Evolutionary conservation across 1,140 invertebrate genomes (phyloP), one percentile per base, ranked within the genome.

Genomic region (Sycophaga agraensis): DNA sequence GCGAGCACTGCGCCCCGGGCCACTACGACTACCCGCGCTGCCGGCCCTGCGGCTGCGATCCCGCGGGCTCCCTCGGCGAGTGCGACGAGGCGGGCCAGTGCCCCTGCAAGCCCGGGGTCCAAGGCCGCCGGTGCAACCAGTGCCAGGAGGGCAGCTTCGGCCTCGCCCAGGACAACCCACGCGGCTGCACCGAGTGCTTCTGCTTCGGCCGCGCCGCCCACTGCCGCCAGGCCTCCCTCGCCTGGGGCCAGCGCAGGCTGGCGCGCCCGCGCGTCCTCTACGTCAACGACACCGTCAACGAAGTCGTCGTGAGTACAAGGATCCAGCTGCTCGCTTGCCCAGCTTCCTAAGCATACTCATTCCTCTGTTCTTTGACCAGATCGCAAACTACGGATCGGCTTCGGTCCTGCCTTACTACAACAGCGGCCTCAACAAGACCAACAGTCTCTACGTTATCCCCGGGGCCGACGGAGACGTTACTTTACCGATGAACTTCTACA

Each of bases 11-110:
- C 73, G 83, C 86, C 4, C 81, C 85, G 39, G 95, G 94, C 0
- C 93, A 91, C 77, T 97, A 89, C 75, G 93, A 93, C 9, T 97
- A 93, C 79, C 94, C 96, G 0, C 84, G 87, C 31, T 99, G 97
- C 75, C 82, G 86, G 28, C 86, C 86, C 9, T 97, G 95, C 74
- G 84, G 86, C 46, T 97, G 95, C 74, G 80, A 90, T 69, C 42
- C 73, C 0, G 82, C 86, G 1, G 92, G 93, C 28, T 91, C 90
- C 0, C 73, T 84, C 16, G 77, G 81, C 1, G 91, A 90, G 68
- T 75, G 81, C 14, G 73, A 80, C 42, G 73, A 55, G 0, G 37
- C 28, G 39, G 85, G 84, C 14, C 72, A 89, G 43, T 96, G 94
- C 80, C 82, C 87, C 21, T 92, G 91, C 68, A 84, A 90, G 65